Base-by-base conservation (phyloP, 1,140 invertebrate genomes). In the Choristoneura fumiferana region DNA sequence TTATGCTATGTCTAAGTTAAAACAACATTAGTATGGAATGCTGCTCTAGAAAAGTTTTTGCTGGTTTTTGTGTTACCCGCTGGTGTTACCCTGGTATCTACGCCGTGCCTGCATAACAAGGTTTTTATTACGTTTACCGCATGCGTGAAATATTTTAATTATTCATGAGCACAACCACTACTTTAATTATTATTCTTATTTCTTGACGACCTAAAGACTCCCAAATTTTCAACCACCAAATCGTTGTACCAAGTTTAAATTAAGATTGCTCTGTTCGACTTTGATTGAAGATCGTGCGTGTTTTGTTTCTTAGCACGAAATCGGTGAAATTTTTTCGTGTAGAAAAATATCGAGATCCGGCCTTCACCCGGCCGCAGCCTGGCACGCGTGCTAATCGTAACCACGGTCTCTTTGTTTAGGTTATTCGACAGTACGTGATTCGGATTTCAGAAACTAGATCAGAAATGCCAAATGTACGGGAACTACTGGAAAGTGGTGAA, bases 311-410 rank as follows among this genome's bases (percentile, higher is more conserved):
- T 63, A 68, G 64, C 65, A 69, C 73, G 72, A 63, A 65, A 71
- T 40, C 22, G 36, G 73, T 65, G 76, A 79, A 78, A 81, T 78
- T 68, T 70, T 36, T 17, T 38, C 53, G 63, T 76, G 73, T 75
- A 71, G 69, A 69, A 72, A 67, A 77, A 72, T 76, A 76, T 66
- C 69, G 71, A 72, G 71, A 74, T 75, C 49, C 65, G 60, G 57
- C 63, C 57, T 62, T 62, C 60, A 64, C 62, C 66, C 62, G 63
- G 63, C 65, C 58, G 70, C 62, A 73, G 63, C 29, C 59, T 65
- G 40, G 59, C 56, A 54, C 57, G 54, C 49, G 59, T 40, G 54
- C 61, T 61, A 43, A 57, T 60, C 39, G 40, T 52, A 54, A 59
- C 33, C 53, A 39, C 29, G 18, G 22, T 39, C 33, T 56, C 40